These are phyloP conservation scores for Steatornis caripensis DNA, from an alignment of 2,113 vertebrate species.

Conservation along the genomic window DNA sequence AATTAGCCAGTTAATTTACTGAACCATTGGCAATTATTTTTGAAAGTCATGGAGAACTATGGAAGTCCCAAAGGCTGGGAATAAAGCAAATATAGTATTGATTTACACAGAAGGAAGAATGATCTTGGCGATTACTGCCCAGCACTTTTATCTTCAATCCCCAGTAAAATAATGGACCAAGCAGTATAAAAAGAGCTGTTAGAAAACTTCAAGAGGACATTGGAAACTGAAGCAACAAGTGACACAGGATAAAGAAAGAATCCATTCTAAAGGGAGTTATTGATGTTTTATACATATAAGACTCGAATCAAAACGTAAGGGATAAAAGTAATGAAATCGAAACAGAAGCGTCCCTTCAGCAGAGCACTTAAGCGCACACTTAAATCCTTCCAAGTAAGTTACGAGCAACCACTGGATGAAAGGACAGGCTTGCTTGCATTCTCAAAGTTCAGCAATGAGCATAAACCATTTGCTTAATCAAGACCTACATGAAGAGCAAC, in stretches of 20 bases:
- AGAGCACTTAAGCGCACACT: not conserved
- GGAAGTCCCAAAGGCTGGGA: slow-evolving; percentile 38
- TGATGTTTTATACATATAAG: slow-evolving; percentile 15
- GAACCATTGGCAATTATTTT: slow-evolving; percentile 52
- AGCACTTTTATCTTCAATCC: slow-evolving; percentile 54
- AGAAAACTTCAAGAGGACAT: slow-evolving; percentile 31
- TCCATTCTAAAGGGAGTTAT: slow-evolving; percentile 4
- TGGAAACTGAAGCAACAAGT: slow-evolving; percentile 29
- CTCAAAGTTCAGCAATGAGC: not conserved
- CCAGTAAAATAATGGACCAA: slow-evolving; percentile 45
- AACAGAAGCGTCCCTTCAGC: slow-evolving; percentile 4
- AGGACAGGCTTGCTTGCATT: not conserved
- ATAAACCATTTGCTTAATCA: not conserved
- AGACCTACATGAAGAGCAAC: not conserved
- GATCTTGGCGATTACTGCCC: slow-evolving; percentile 55
- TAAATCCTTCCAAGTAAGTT: not conserved
- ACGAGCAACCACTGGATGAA: not conserved
- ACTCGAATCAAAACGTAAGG: slow-evolving; percentile 28
- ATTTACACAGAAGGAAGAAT: slow-evolving; percentile 53
- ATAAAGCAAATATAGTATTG: slow-evolving; percentile 63
- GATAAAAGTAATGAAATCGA: not conserved
- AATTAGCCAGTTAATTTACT: slow-evolving; percentile 54
- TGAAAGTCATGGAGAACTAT: slow-evolving; percentile 52
- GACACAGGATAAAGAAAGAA: slow-evolving; percentile 18
- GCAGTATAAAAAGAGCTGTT: slow-evolving; percentile 36